A percentile compares a stretch with the other conserved stretches of the same genome.
phyloP scores from a whole-genome alignment of 2,113 vertebrate species.

The Paramormyrops kingsleyae region DNA sequence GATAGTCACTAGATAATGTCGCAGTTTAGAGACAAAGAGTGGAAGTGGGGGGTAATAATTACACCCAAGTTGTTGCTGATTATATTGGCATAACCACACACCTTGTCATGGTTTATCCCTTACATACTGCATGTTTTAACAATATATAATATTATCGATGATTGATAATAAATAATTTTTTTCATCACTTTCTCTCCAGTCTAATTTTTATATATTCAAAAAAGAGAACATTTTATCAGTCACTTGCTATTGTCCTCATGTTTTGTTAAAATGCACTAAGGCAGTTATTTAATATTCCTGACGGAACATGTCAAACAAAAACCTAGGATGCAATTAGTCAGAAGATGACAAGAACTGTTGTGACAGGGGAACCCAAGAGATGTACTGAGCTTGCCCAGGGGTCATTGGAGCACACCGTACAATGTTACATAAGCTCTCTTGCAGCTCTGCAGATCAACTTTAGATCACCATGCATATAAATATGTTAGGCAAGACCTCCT shows the following conservation, averaged over 20 bases:
- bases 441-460: background rate
- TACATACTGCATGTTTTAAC: too few relatives aligned
- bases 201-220: background rate
- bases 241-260: background rate
- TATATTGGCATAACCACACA: too few relatives aligned
- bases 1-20: too few relatives aligned
- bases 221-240: background rate
- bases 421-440: background rate
- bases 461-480: background rate
- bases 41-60: too few relatives aligned
- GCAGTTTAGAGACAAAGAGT: too few relatives aligned
- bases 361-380: background rate
- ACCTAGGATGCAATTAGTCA: conserved; percentile 9
- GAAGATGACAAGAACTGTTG: background rate
- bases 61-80: too few relatives aligned
- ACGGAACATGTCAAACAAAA: conserved; percentile 8
- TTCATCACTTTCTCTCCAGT: background rate
- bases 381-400: background rate
- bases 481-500: background rate
- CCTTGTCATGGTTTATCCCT: too few relatives aligned
- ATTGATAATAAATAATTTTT: too few relatives aligned
- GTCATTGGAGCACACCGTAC: background rate
- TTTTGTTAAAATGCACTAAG: background rate
- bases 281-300: conserved; percentile 20
- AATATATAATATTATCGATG: too few relatives aligned